Evolutionary conservation across 2,888 invertebrate genomes (phyloP), one percentile per base, ranked within the genome.

Genomic region (Nysson spinosus): DNA sequence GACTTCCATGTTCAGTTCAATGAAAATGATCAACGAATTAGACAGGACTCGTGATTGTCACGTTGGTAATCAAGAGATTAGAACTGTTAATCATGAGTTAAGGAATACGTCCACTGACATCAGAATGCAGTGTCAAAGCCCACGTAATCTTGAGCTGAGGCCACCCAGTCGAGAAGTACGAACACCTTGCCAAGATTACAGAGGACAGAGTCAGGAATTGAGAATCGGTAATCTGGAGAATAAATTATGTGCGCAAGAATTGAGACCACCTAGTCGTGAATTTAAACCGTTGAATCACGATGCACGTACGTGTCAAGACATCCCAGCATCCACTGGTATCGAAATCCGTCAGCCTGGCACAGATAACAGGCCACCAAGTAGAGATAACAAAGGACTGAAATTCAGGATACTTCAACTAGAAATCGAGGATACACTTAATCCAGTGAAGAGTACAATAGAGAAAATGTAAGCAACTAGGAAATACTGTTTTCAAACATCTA

Each of bases 261-360:
- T 78, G 16, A 74, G 78, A 42, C 67, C 80, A n/a, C 71, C 78
- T n/a, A 76, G 71, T 46, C 72, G 72, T 7, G 82, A 83, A 20
- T 78, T 78, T 40, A 82, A 81, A 46, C 69, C 69, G 0, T 51
- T 71, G 11, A 57, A 55, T 34, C 66, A 70, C 4, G 81, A 82
- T 35, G 28, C 55, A 24, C 66, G 75, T 20, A 35, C 66, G 1
- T 56, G 40, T 28, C 77, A 72, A 30, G 77, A 77, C 4, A 46
- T 75, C 14, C 20, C 49, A 2, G 40, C 66, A 2, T 19, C 63
- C 5, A 37, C 46, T 16, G 63, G 47, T 16, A 55, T 67, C 2
- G 78, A 77, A 19, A 62, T 73, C 5, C 63, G 77, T 4, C 66
- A 58, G n/a, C n/a, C 42, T 5, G 63, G 44, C 35, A 11, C 55